A percentile compares a stretch with the other conserved stretches of the same genome.
phyloP scores from a whole-genome alignment of 2,797 vertebrate species.

The Cossypha heuglini region DNA sequence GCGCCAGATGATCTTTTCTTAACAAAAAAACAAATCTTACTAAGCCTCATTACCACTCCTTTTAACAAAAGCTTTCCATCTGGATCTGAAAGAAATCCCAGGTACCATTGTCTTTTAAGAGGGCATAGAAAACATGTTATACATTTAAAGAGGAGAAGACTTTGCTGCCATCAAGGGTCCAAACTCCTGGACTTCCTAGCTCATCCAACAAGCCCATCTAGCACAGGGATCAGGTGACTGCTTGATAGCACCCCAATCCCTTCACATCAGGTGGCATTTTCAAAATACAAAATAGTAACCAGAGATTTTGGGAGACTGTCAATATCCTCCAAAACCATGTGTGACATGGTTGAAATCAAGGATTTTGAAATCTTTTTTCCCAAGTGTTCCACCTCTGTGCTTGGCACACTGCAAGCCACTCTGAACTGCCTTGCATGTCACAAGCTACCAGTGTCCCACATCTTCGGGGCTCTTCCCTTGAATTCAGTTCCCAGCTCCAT shows the following conservation, averaged over 20 bases:
- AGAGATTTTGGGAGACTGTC: background rate
- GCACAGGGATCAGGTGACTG: background rate
- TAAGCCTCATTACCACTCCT: slow-evolving; percentile 71
- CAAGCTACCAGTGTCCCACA: background rate
- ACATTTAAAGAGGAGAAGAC: background rate
- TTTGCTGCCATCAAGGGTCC: slow-evolving; percentile 29
- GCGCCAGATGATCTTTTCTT: slow-evolving; percentile 70
- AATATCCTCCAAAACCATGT: background rate
- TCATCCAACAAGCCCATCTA: background rate
- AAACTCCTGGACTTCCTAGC: background rate
- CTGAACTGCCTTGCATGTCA: background rate
- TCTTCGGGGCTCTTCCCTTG: background rate
- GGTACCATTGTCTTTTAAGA: slow-evolving; percentile 55
- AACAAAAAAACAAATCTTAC: slow-evolving; percentile 71
- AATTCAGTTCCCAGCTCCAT: background rate
- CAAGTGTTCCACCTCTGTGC: background rate
- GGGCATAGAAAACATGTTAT: slow-evolving; percentile 24
- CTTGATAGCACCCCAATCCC: background rate
- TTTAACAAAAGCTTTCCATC: slow-evolving; percentile 63
- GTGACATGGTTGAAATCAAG: background rate
- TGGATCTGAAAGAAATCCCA: slow-evolving; percentile 56
- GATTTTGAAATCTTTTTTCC: background rate
- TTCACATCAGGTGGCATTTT: background rate
- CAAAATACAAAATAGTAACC: background rate
- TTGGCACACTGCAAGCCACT: background rate